A percentile compares a stretch with the other conserved stretches of the same genome.
These are phyloP conservation scores for Chromoteleia sp. DNA, from an alignment of 2,888 invertebrate genomes.

Conservation along the genomic window DNA sequence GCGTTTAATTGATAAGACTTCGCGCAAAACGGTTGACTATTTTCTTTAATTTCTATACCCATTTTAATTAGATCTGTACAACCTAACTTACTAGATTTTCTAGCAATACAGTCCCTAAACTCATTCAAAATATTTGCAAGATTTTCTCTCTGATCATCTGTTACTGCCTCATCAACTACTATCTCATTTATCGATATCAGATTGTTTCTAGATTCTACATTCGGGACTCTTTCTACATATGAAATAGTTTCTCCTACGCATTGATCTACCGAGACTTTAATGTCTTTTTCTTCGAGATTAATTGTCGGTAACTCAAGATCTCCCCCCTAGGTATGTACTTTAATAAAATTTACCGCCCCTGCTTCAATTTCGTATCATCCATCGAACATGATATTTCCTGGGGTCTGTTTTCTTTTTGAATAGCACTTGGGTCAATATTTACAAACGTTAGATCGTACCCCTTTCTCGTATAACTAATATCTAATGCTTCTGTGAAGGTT, in stretches of 20 bases:
- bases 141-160: background rate
- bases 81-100: conserved; percentile 51
- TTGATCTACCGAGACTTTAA: background rate
- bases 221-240: conserved; percentile 2
- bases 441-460: conserved; percentile 38
- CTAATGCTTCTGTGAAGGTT: conserved; percentile 39
- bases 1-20: conserved; percentile 44
- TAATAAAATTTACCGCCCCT: conserved; percentile 31
- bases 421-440: conserved; percentile 9
- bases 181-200: background rate
- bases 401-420: background rate
- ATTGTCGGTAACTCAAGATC: conserved; percentile 9
- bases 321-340: conserved; percentile 2
- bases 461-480: conserved; percentile 30
- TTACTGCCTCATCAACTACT: background rate
- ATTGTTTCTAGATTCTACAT: background rate
- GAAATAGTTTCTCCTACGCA: conserved; percentile 19
- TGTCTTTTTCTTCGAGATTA: background rate
- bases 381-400: background rate
- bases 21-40: conserved; percentile 5
- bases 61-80: conserved; percentile 51
- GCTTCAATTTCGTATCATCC: conserved; percentile 2
- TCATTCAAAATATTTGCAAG: conserved; percentile 20
- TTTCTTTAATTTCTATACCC: conserved; percentile 56
- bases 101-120: conserved; percentile 56